phyloP scores from a whole-genome alignment of 2,113 vertebrate species.

The Sinocyclocheilus anshuiensis region DNA sequence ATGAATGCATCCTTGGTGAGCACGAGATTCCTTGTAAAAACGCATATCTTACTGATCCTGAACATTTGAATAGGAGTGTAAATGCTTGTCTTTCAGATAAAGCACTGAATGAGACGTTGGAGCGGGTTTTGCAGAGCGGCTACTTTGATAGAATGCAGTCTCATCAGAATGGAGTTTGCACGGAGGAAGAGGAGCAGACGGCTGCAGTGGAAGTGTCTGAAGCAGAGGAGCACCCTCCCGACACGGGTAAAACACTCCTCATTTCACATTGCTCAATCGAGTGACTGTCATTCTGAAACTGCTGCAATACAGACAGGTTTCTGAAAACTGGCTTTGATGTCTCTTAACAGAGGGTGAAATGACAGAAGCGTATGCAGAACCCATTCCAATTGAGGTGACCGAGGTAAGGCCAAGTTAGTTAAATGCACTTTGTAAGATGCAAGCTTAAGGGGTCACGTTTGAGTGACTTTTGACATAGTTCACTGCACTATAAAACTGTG shows the following conservation, averaged over 20 bases:
- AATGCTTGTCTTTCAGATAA: conserved; percentile 79
- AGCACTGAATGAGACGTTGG: conserved; percentile 86
- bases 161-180: conserved; percentile 92
- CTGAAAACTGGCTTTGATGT: background rate
- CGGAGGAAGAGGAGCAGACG: conserved; percentile 82
- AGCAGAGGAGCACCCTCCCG: conserved; percentile 82
- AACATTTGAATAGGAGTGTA: background rate
- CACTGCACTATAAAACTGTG: background rate
- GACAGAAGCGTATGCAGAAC: conserved; percentile 88
- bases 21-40: background rate
- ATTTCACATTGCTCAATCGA: background rate
- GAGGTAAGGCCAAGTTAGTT: conserved; percentile 78
- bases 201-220: conserved; percentile 66
- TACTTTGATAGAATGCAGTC: conserved; percentile 90
- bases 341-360: conserved; percentile 83
- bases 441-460: background rate
- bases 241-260: conserved; percentile 77
- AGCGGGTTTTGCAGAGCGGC: conserved; percentile 89
- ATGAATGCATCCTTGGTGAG: background rate
- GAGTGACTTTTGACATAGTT: background rate
- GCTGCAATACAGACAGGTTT: conserved; percentile 34
- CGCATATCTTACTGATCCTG: background rate
- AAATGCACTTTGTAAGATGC: background rate
- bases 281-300: conserved; percentile 23
- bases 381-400: conserved; percentile 89